phyloP scores from a whole-genome alignment of 2,113 vertebrate species.

The Synodontis membranacea region DNA sequence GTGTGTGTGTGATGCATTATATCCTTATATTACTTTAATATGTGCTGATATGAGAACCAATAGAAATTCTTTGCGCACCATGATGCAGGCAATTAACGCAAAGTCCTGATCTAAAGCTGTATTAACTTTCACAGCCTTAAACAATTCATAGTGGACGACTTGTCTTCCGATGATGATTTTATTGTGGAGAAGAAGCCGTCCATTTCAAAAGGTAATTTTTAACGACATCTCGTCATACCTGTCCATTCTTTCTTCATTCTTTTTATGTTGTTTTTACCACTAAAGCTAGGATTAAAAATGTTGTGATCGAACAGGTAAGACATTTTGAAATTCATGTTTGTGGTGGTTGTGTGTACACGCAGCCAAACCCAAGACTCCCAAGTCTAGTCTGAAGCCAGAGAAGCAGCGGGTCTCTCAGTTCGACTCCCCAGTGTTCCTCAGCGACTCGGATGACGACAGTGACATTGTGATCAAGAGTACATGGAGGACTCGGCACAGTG shows the following conservation, averaged over 20 bases:
- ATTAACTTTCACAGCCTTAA: constrained; percentile 61
- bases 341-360: background rate
- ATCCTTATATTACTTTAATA: background rate
- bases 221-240: background rate
- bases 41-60: background rate
- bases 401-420: constrained; percentile 57
- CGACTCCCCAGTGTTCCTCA: constrained; percentile 69
- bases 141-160: constrained; percentile 68
- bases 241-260: background rate
- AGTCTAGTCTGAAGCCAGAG: constrained; percentile 40
- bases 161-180: constrained; percentile 74
- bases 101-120: background rate
- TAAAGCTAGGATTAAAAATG: background rate
- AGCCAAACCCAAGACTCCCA: constrained; percentile 54
- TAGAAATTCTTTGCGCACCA: background rate
- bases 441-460: constrained; percentile 75
- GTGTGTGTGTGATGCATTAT: background rate
- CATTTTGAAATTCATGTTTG: background rate
- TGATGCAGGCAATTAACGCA: background rate
- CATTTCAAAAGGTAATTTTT: constrained; percentile 61
- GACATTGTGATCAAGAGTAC: constrained; percentile 69
- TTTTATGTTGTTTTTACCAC: background rate
- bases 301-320: background rate
- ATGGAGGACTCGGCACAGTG: constrained; percentile 65
- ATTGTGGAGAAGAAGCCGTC: constrained; percentile 57